Percentiles rank a stretch among this genome's conserved stretches.
Conservation (phyloP, 2,113 vertebrate species). For the Silurus glanis region DNA sequence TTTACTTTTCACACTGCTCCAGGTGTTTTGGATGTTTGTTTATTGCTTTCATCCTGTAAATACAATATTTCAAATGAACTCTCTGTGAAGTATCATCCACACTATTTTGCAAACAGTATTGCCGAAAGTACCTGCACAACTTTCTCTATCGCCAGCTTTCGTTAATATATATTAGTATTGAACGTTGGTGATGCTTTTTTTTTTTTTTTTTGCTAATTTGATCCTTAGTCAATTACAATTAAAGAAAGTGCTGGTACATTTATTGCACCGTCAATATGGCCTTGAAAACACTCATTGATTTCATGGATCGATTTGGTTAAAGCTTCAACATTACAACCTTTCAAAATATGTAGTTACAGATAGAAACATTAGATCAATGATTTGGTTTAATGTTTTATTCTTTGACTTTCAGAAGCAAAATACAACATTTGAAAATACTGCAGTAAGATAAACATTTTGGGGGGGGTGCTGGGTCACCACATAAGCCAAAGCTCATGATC, state of each 20-base stretch:
- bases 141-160: constrained; percentile 24
- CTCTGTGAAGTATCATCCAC: constrained; percentile 47
- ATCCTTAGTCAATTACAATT: constrained; percentile 2
- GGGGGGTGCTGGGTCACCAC: background rate
- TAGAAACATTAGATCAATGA: background rate
- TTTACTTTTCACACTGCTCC: constrained; percentile 59
- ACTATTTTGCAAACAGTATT: constrained; percentile 37
- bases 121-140: constrained; percentile 10
- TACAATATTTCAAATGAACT: constrained; percentile 53
- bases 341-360: background rate
- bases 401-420: background rate
- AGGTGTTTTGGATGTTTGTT: constrained; percentile 71
- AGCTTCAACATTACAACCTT: background rate
- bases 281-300: background rate
- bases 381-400: background rate
- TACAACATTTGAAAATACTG: background rate
- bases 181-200: constrained; percentile 22
- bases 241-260: background rate
- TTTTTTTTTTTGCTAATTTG: constrained; percentile 20
- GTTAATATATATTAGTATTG: constrained; percentile 38
- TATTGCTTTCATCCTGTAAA: constrained; percentile 56
- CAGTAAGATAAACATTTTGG: background rate
- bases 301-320: background rate
- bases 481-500: background rate
- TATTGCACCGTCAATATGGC: background rate